These are phyloP conservation scores for Liopterus haemorrhoidalis DNA, from an alignment of 2,888 invertebrate species.

Conservation along the genomic window DNA sequence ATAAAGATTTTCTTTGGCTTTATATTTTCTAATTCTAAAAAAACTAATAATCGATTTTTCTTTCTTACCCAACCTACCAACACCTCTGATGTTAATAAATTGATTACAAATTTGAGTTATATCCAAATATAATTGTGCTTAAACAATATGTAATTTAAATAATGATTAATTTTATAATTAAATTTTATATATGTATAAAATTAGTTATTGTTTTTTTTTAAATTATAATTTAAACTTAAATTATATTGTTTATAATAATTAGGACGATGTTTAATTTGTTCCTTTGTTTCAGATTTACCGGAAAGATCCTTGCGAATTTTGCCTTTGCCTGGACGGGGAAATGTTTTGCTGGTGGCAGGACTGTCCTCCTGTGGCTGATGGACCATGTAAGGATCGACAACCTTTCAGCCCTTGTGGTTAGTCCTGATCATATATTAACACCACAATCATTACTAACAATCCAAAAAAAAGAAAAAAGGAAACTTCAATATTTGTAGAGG, in stretches of 20 bases:
- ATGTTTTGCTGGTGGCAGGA: slow-evolving; percentile 64
- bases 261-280: slow-evolving; percentile 1
- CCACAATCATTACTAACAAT: slow-evolving; percentile 17
- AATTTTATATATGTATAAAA: not conserved
- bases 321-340: slow-evolving; percentile 58
- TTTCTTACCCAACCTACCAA: too few species aligned
- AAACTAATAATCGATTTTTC: too few species aligned
- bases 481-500: slow-evolving; percentile 8
- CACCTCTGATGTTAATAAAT: too few species aligned
- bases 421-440: slow-evolving; percentile 28
- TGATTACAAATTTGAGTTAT: too few species aligned
- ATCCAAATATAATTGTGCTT: too few species aligned
- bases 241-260: too few species aligned
- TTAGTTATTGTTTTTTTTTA: not conserved
- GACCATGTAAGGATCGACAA: slow-evolving; percentile 44
- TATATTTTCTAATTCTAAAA: too few species aligned
- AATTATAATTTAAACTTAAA: too few species aligned
- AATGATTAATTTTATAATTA: too few species aligned
- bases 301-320: slow-evolving; percentile 56
- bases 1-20: too few species aligned
- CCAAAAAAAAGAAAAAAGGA: slow-evolving; percentile 8
- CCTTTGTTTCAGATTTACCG: slow-evolving; percentile 52
- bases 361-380: slow-evolving; percentile 48
- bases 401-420: slow-evolving; percentile 47
- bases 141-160: too few species aligned